Base-by-base conservation (phyloP, 1,140 invertebrate genomes). In the Nymphalis io region DNA sequence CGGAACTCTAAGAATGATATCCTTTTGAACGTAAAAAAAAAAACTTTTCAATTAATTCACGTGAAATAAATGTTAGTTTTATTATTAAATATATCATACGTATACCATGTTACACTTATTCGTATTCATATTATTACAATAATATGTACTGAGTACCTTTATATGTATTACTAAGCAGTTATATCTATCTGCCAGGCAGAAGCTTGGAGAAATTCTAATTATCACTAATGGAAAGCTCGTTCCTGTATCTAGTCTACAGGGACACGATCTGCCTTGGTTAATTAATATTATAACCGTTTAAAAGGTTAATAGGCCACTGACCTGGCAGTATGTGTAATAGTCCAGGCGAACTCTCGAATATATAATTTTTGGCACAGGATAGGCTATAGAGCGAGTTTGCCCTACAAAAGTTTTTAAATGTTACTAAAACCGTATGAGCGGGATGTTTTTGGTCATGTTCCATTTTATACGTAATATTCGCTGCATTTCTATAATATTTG, bases 201-300 rank as follows among this genome's bases (percentile, higher is more conserved):
- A 62, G 76, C 76, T 53, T 60, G 72, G 74, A 77, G 80, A 85
- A 85, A 84, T 85, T 87, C 79, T 88, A 89, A 89, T 89, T 89
- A 88, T 79, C 83, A 75, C 78, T 89, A 89, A 89, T 88, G 83
- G 84, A 84, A 80, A 72, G 76, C 67, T 82, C 79, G 75, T 78
- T 82, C 78, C 82, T 85, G 81, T 69, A 85, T 79, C 79, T 82
- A 82, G 78, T 75, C 70, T 77, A 72, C 59, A 72, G 58, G 73
- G 74, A 44, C 62, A 61, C 51, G 61, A 60, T 48, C 53, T 68
- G 44, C 77, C 75, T 74, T 67, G 62, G 75, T 75, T 78, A 79
- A 79, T 80, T 82, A 76, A 81, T 81, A 61, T 76, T 71, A 79
- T 74, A 69, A 70, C 51, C 51, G 55, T 70, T 76, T 72, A 75